phyloP scores from a whole-genome alignment of 2,797 vertebrate species.

The Nothura maculosa region DNA sequence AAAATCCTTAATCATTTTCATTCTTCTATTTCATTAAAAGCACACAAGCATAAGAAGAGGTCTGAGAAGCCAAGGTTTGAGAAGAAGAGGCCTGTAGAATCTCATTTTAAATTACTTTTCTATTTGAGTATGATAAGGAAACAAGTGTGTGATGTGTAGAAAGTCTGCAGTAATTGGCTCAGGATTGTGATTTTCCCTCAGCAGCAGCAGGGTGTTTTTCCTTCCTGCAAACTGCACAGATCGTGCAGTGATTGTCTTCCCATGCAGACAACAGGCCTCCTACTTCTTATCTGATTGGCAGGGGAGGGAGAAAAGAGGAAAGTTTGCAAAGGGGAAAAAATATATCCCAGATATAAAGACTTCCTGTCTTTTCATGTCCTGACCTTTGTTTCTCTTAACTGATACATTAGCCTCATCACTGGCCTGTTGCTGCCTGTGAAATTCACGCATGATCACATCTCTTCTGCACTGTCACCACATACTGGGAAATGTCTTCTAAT shows the following conservation, averaged over 20 bases:
- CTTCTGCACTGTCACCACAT: neutral
- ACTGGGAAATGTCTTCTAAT: neutral
- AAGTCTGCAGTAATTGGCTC: neutral
- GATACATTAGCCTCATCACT: rapidly evolving
- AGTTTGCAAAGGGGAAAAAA: neutral
- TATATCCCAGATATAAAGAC: neutral
- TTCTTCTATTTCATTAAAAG: neutral
- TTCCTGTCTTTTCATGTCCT: neutral
- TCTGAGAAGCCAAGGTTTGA: neutral
- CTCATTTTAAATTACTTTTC: neutral
- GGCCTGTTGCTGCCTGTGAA: neutral
- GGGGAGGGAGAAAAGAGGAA: neutral
- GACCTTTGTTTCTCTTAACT: neutral
- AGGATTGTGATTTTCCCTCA: neutral
- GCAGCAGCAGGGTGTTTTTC: neutral
- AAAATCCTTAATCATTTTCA: neutral
- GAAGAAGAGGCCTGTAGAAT: no score
- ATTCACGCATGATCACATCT: neutral
- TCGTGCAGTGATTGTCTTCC: neutral
- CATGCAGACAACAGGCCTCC: neutral
- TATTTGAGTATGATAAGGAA: neutral
- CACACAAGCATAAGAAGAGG: neutral
- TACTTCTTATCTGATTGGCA: neutral
- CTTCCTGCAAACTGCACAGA: neutral
- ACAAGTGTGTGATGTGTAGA: neutral